Evolutionary conservation across 2,797 vertebrate genomes (phyloP), one percentile per base, ranked within the genome.

Genomic region (Xyrichtys novacula): DNA sequence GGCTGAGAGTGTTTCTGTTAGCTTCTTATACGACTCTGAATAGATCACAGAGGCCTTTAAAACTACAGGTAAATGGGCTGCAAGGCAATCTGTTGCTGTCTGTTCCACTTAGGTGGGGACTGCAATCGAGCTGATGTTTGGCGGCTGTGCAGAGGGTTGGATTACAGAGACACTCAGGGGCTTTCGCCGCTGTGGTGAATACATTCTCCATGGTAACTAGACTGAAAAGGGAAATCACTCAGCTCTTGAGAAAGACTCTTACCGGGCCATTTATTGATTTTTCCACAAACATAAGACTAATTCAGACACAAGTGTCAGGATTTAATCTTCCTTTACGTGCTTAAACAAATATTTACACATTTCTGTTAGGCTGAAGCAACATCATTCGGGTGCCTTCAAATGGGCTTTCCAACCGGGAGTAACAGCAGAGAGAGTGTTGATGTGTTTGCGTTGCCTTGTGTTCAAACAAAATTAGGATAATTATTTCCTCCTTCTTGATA

Each of bases 51-150:
- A 68, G 74, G 70, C 77, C 78, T 84, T 83, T 72, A 87, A 71
- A 49, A 69, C 80, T 71, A 69, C 67, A 85, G 78, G 84, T 88
- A 81, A 84, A 85, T 65, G 72, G 79, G 84, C 84, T 86, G 85
- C 81, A 74, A 78, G 65, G 86, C 90, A 92, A 91, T 91, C 87
- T 88, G 86, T 86, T 79, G 82, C 85, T 85, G 90, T 92, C 90
- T 46, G 44, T 88, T 80, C 85, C 77, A 86, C 80, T 92, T 88
- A 88, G 71, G 2, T 17, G 7, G 17, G 9, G 38, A 7, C 17
- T 40, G 38, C 38, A n/a, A 17, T 29, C 39, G 70, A 79, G 71
- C 65, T 43, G 54, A 43, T 79, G 75, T 70, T 55, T 69, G 75
- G 47, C 39, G 2, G 8, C 29, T 64, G 64, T 73, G 76, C 75